Conservation (phyloP, 2,797 vertebrate species). For the Bovichtus diacanthus region DNA sequence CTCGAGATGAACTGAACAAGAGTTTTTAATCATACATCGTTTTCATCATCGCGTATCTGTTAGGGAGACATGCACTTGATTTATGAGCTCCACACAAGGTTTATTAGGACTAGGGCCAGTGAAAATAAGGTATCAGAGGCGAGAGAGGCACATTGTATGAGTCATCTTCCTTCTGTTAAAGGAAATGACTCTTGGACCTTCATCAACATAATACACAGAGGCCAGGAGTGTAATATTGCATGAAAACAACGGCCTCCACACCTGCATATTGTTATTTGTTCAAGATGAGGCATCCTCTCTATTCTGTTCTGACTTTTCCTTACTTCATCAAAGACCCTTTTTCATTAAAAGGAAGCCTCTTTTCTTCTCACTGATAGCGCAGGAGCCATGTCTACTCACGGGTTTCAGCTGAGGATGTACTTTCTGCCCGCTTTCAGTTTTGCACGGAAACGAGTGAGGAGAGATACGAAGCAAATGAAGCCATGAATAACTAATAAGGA, state of each 20-base stretch:
- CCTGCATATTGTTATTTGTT: conserved; percentile 36
- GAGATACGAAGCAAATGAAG: conserved; percentile 65
- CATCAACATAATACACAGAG: conserved; percentile 43
- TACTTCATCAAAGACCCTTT: conserved; percentile 53
- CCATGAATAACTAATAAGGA: conserved; percentile 70
- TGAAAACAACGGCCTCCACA: conserved; percentile 27
- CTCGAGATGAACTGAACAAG: conserved; percentile 69
- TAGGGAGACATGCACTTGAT: conserved; percentile 72
- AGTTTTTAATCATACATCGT: conserved; percentile 73
- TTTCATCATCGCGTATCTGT: conserved; percentile 78
- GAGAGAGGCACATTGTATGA: conserved; percentile 48
- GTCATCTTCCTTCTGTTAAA: conserved; percentile 51
- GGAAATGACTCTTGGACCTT: conserved; percentile 68
- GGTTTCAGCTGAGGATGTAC: conserved; percentile 42
- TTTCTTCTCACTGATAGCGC: conserved; percentile 41
- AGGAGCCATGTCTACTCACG: neutral
- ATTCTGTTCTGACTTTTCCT: conserved; percentile 41
- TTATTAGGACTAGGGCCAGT: conserved; percentile 54
- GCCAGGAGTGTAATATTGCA: conserved; percentile 42
- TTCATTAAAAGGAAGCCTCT: conserved; percentile 48
- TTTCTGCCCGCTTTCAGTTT: conserved; percentile 29
- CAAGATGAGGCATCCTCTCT: conserved; percentile 11
- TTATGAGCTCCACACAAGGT: conserved; percentile 70
- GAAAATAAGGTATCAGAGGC: conserved; percentile 55
- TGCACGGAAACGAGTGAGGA: conserved; percentile 32